Conservation (phyloP, 1,140 invertebrate genomes). For the Cotesia typhae region DNA sequence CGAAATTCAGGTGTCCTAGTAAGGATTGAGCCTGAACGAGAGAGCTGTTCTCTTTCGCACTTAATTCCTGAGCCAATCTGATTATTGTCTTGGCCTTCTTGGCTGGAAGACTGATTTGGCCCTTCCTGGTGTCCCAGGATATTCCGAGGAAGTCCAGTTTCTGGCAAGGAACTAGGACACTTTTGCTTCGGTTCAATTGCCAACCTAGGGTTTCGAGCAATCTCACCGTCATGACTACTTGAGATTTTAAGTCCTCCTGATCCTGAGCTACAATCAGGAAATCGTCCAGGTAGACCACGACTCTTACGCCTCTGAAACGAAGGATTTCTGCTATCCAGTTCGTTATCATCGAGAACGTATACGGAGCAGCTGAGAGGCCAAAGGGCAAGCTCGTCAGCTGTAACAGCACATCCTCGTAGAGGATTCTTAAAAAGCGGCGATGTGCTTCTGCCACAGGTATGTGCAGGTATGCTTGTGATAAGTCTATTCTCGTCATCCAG, state of each 20-base stretch:
- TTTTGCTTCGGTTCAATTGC: conserved; percentile 49
- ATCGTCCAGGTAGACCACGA: conserved; percentile 48
- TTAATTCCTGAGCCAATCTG: neutral
- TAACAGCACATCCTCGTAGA: conserved; percentile 40
- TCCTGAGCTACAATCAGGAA: conserved; percentile 44
- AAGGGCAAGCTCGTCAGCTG: conserved; percentile 46
- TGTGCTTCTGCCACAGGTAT: conserved; percentile 46
- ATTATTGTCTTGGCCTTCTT: conserved; percentile 6
- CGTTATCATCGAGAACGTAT: conserved; percentile 48
- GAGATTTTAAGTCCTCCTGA: conserved; percentile 37
- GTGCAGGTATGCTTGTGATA: conserved; percentile 51
- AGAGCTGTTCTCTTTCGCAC: neutral
- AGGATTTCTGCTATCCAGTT: conserved; percentile 52
- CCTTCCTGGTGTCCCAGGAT: conserved; percentile 45
- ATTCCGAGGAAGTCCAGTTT: conserved; percentile 50
- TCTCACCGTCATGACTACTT: conserved; percentile 26
- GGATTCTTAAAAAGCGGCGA: conserved; percentile 45
- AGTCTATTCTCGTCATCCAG: conserved; percentile 50
- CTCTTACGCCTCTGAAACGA: conserved; percentile 42
- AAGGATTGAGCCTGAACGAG: conserved; percentile 30
- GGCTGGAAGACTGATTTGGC: conserved; percentile 17
- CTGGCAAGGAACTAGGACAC: conserved; percentile 45
- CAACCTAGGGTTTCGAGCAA: conserved; percentile 44
- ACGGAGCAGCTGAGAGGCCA: conserved; percentile 50
- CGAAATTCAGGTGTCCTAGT: conserved; percentile 38